A percentile compares a stretch with the other conserved stretches of the same genome.
These are phyloP conservation scores for Forpus xanthops DNA, from an alignment of 2,797 vertebrate genomes.

Conservation along the genomic window DNA sequence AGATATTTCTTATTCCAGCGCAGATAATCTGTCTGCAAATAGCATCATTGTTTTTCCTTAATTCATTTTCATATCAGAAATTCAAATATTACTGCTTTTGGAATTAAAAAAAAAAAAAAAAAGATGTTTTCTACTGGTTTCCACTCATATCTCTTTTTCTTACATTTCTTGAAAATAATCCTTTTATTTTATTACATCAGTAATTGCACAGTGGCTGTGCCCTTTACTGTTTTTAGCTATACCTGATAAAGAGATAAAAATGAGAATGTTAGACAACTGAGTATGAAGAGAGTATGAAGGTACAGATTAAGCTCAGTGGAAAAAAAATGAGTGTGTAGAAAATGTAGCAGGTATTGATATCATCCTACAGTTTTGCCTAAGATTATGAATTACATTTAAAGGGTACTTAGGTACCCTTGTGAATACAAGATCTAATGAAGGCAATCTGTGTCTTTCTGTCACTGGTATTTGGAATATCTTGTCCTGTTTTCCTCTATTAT, in stretches of 20 bases:
- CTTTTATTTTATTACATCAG: not conserved
- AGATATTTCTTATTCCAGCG: not conserved
- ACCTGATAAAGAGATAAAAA: not conserved
- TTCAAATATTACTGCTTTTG: not conserved
- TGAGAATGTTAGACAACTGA: not conserved
- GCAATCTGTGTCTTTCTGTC: not conserved
- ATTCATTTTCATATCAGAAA: not conserved
- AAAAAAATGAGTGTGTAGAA: not conserved
- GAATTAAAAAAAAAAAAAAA: not conserved
- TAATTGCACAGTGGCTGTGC: not conserved
- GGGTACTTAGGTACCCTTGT: not conserved
- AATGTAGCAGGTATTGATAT: not conserved
- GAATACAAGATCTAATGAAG: not conserved
- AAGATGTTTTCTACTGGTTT: not conserved
- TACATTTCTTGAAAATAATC: not conserved
- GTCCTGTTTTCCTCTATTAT: not conserved
- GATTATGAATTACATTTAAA: not conserved
- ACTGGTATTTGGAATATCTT: slow-evolving; percentile 3
- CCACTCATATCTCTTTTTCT: not conserved
- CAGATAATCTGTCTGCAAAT: not conserved
- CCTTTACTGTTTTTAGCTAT: not conserved
- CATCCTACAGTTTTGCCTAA: not conserved
- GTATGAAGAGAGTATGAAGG: not conserved
- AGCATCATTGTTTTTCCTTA: not conserved
- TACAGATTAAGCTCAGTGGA: not conserved